Evolutionary conservation across 2,113 vertebrate species (phyloP).

Genomic region (Protobothrops flavoviridis): DNA sequence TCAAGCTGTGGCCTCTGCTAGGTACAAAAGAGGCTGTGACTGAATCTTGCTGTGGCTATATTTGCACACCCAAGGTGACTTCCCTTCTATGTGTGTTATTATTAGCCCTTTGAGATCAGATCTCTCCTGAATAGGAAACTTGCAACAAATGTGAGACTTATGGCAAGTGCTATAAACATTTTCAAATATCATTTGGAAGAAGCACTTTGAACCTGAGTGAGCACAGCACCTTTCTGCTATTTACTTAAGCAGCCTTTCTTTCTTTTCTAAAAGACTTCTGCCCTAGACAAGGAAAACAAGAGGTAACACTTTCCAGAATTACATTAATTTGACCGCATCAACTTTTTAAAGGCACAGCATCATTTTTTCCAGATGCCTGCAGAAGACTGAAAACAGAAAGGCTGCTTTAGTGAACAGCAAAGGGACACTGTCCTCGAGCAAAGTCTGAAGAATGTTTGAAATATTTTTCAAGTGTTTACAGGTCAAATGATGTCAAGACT

Average conservation of each 20-base stretch:
- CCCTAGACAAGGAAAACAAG: neutral
- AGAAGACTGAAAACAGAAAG: neutral
- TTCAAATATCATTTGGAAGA: neutral
- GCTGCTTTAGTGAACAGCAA: neutral
- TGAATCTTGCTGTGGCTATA: neutral
- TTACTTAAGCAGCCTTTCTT: neutral
- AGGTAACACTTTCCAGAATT: neutral
- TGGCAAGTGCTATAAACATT: neutral
- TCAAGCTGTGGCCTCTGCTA: neutral
- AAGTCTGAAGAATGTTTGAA: neutral
- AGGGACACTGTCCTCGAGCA: neutral
- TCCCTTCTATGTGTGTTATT: neutral
- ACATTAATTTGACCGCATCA: neutral
- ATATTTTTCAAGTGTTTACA: neutral
- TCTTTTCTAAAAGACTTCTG: neutral
- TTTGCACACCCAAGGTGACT: neutral
- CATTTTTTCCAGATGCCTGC: neutral
- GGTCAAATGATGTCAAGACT: neutral
- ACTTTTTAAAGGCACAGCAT: neutral
- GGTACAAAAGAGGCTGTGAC: neutral
- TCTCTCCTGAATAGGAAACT: neutral
- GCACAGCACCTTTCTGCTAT: neutral
- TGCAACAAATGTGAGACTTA: neutral
- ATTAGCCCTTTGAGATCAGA: neutral
- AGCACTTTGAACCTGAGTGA: neutral